These are phyloP conservation scores for Platygyra sinensis DNA, from an alignment of 64 coral and sea anemone species.

Conservation along the genomic window DNA sequence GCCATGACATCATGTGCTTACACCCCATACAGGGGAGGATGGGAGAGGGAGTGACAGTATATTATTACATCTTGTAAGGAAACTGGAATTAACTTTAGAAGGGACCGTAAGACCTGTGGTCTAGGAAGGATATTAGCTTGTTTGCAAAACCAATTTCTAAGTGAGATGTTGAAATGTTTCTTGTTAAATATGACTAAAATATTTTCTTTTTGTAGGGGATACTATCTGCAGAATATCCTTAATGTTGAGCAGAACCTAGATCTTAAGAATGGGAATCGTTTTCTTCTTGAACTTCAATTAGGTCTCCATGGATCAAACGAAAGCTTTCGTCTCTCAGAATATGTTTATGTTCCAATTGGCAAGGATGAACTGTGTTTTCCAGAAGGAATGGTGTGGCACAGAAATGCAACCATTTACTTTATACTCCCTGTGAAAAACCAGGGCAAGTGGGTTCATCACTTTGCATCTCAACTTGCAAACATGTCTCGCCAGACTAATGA, in stretches of 20 bases:
- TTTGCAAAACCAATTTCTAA: too few relatives aligned
- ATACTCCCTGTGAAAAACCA: constrained; percentile 53
- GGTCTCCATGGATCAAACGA: not conserved
- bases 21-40: too few relatives aligned
- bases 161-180: too few relatives aligned
- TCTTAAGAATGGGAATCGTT: constrained; percentile 19
- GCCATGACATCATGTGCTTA: too few relatives aligned
- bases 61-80: too few relatives aligned
- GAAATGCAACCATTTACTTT: constrained; percentile 39
- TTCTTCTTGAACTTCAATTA: constrained; percentile 52
- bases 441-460: constrained; percentile 49
- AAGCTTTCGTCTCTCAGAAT: constrained; percentile 48
- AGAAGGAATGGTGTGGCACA: constrained; percentile 35
- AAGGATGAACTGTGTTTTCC: constrained; percentile 32
- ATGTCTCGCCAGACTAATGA: constrained; percentile 14
- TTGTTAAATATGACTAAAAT: not conserved
- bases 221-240: constrained; percentile 24
- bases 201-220: not conserved
- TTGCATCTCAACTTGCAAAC: constrained; percentile 24
- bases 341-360: constrained; percentile 1
- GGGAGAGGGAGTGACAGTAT: too few relatives aligned
- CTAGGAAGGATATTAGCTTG: too few relatives aligned
- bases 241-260: constrained; percentile 57
- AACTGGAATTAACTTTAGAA: too few relatives aligned
- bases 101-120: too few relatives aligned